Base-by-base conservation (phyloP, 2,113 vertebrate genomes). In the Melanerpes formicivorus region DNA sequence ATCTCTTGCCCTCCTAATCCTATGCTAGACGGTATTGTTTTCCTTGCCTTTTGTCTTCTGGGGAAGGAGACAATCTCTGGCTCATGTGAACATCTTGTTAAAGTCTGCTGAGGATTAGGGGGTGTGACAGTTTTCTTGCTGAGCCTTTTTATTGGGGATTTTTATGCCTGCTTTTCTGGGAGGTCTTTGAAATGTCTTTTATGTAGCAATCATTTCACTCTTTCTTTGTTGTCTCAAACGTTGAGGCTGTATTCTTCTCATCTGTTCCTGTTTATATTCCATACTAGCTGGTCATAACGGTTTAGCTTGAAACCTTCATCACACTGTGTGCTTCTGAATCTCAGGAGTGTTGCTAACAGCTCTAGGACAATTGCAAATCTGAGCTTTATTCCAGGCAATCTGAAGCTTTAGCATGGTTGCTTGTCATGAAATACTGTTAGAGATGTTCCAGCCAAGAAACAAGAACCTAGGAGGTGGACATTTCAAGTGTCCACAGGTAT, bases 131-230 rank as follows among this genome's bases (percentile, higher is more conserved):
- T 97, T 96, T 96, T 95, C 94, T 96, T 92, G 87, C 91, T 91
- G 92, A 96, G 85, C 87, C 90, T 96, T 96, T 97, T 97, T 95
- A 96, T 91, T 94, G 93, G 93, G 92, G 80, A 87, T 95, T 97
- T 97, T 98, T 97, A 90, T 93, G 78, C 93, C 84, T 93, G 52
- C 84, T 96, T 97, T 94, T 96, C 91, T 96, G 94, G 91, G 95
- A 96, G 95, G 92, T 96, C 95, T 98, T 97, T 97, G 96, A 97
- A 97, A 97, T 90, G 80, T 96, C 95, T 95, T 96, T 95, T 96
- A 73, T 95, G 95, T 94, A 97, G 95, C 80, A 93, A 96, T 85
- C 83, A 95, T 95, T 97, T 97, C 96, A 87, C 88, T 93, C 93
- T 95, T 91, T 85, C 96, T 97, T 97, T 98, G 96, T 97, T 96